phyloP scores from a whole-genome alignment of 2,888 invertebrate species.

The Netelia inedita region DNA sequence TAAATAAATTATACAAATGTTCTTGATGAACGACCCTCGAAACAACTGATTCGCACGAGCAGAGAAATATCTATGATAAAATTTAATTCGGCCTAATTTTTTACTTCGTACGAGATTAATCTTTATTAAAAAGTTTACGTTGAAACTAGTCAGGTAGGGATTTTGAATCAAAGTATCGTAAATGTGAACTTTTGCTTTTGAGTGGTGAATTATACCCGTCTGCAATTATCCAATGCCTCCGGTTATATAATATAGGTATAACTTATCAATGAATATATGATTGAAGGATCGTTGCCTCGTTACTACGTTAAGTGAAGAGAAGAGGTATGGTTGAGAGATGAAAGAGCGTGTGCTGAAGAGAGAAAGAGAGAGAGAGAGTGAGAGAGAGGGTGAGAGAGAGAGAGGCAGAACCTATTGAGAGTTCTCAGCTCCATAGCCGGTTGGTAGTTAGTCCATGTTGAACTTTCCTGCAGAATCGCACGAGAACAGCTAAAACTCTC shows the following conservation, averaged over 20 bases:
- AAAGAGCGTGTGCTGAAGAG: conserved; percentile 6
- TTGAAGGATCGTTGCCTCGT: conserved; percentile 58
- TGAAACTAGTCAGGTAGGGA: too few relatives aligned
- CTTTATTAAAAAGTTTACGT: too few relatives aligned
- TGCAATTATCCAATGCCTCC: conserved; percentile 6
- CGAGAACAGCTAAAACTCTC: conserved; percentile 51
- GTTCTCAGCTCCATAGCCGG: conserved; percentile 41
- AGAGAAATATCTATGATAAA: too few relatives aligned
- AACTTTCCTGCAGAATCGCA: conserved; percentile 51
- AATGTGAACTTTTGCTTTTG: background rate
- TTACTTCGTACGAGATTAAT: too few relatives aligned
- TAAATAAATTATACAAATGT: conserved; percentile 52
- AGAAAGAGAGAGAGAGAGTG: background rate
- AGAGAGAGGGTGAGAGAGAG: background rate
- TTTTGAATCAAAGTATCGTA: background rate
- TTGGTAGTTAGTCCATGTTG: conserved; percentile 58
- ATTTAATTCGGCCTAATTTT: too few relatives aligned
- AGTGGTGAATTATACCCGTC: conserved; percentile 1
- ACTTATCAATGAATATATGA: conserved; percentile 66
- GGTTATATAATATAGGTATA: conserved; percentile 44
- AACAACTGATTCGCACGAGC: too few relatives aligned
- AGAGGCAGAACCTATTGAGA: conserved; percentile 14
- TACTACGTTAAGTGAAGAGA: conserved; percentile 50
- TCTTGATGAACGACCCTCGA: conserved; percentile 42
- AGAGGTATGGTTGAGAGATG: background rate